phyloP scores from a whole-genome alignment of 2,888 invertebrate species.

The Netelia melanura region DNA sequence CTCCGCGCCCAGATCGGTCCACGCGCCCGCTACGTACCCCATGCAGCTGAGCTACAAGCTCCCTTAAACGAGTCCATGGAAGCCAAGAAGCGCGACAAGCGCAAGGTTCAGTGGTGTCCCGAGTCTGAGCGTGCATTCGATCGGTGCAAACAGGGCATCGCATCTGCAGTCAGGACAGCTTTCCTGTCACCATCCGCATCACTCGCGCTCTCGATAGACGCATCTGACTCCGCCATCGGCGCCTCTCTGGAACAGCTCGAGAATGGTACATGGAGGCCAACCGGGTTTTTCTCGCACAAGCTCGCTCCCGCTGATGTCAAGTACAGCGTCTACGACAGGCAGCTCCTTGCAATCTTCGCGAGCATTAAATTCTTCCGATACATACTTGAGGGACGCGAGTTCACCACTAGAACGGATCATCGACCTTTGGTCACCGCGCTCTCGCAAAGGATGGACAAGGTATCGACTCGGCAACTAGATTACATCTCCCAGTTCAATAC shows the following conservation, averaged over 20 bases:
- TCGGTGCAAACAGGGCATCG: too few species aligned
- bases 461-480: too few species aligned
- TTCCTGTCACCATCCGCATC: slow-evolving; percentile 32
- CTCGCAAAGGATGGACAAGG: too few species aligned
- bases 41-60: too few species aligned
- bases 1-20: too few species aligned
- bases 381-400: slow-evolving; percentile 1
- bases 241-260: slow-evolving; percentile 70
- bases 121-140: too few species aligned
- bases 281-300: slow-evolving; percentile 41
- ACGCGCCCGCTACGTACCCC: too few species aligned
- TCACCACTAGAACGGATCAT: background rate
- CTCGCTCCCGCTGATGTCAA: slow-evolving; percentile 68
- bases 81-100: too few species aligned
- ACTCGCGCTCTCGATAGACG: slow-evolving; percentile 57
- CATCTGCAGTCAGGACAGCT: too few species aligned
- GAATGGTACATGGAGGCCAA: slow-evolving; percentile 33
- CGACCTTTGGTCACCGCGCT: background rate
- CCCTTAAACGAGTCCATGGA: too few species aligned
- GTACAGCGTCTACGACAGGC: slow-evolving; percentile 74
- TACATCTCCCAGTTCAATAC: too few species aligned
- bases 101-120: too few species aligned
- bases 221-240: slow-evolving; percentile 71
- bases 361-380: slow-evolving; percentile 68
- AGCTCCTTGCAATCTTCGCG: slow-evolving; percentile 73